These are phyloP conservation scores for Promerops cafer DNA, from an alignment of 2,113 vertebrate genomes.

Conservation along the genomic window DNA sequence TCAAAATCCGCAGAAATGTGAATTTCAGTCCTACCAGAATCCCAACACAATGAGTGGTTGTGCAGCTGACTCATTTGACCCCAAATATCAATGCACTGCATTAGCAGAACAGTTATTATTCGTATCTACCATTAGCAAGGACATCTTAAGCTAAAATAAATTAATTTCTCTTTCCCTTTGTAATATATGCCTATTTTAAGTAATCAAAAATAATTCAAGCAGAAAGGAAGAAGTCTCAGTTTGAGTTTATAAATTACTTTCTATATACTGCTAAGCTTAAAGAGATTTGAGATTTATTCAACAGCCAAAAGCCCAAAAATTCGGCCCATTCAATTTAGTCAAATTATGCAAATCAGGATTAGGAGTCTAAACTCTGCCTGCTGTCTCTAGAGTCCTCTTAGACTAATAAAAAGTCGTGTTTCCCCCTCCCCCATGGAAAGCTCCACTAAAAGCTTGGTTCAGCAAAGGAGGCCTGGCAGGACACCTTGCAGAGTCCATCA, in stretches of 20 bases:
- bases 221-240: neutral
- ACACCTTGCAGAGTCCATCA: conserved; percentile 43
- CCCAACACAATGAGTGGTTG: neutral
- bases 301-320: neutral
- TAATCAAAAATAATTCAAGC: neutral
- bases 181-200: neutral
- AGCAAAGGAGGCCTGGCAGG: conserved; percentile 35
- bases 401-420: neutral
- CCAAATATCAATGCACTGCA: neutral
- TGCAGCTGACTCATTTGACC: neutral
- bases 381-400: conserved; percentile 12
- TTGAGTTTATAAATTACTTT: neutral
- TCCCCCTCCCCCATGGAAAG: neutral
- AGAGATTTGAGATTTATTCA: neutral
- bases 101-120: neutral
- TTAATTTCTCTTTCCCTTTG: neutral
- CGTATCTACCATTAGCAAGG: neutral
- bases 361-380: neutral
- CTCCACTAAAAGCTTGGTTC: neutral
- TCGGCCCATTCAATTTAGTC: neutral
- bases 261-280: neutral
- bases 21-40: neutral
- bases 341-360: conserved; percentile 47
- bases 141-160: neutral
- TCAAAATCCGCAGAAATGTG: neutral